Percentiles rank a stretch among this genome's conserved stretches.
Evolutionary conservation across 2,797 vertebrate species (phyloP).

Genomic region (Cyprinella venusta): DNA sequence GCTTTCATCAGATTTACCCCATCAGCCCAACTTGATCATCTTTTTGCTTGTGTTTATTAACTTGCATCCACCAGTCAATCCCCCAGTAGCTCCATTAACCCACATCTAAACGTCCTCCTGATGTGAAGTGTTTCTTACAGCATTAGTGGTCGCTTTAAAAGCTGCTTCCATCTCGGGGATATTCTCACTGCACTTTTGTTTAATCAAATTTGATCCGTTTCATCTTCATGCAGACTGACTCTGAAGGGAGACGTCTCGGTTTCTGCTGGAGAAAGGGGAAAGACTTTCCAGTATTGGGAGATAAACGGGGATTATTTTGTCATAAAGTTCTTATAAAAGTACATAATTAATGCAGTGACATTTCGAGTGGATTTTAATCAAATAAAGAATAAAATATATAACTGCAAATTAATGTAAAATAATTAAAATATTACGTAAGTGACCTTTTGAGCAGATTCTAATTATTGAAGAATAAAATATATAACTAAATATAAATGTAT

Average conservation of each 20-base stretch:
- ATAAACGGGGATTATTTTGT: conserved; percentile 8
- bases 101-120: background rate
- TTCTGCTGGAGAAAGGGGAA: conserved; percentile 22
- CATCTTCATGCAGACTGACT: conserved; percentile 44
- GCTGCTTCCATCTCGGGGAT: background rate
- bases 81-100: background rate
- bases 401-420: background rate
- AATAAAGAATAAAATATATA: background rate
- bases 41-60: background rate
- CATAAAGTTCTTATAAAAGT: background rate
- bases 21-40: background rate
- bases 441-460: background rate
- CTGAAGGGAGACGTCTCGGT: conserved; percentile 26
- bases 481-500: background rate
- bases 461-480: background rate
- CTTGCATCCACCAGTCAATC: background rate
- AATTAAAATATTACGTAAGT: background rate
- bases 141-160: conserved; percentile 13
- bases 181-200: conserved; percentile 43
- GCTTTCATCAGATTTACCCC: background rate
- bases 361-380: background rate
- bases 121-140: background rate
- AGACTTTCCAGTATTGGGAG: conserved; percentile 54
- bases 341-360: background rate
- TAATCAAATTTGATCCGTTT: conserved; percentile 50